Conservation (phyloP, 2,888 invertebrate species). For the Andricus curvator region DNA sequence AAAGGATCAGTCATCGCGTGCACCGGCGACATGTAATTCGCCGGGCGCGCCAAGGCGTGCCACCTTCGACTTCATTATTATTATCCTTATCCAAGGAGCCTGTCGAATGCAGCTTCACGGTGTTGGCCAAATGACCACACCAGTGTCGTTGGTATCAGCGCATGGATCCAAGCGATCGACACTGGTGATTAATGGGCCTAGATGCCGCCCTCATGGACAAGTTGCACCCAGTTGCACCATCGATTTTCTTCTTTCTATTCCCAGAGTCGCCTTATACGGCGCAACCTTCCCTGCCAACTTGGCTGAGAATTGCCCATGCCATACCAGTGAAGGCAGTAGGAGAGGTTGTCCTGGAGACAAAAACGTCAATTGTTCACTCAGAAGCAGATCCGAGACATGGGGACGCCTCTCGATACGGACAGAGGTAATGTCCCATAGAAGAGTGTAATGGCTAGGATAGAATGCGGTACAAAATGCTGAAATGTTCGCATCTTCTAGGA, state of each 20-base stretch:
- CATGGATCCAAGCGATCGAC: conserved; percentile 33
- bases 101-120: conserved; percentile 29
- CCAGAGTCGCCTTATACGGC: conserved; percentile 26
- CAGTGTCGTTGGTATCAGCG: neutral
- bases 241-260: conserved; percentile 26
- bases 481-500: neutral
- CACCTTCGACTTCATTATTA: conserved; percentile 37
- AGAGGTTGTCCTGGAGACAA: conserved; percentile 3
- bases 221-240: conserved; percentile 38
- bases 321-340: no score
- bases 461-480: conserved; percentile 10
- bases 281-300: conserved; percentile 25
- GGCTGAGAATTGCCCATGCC: conserved; percentile 8
- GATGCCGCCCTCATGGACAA: conserved; percentile 33
- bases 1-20: conserved; percentile 34
- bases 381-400: conserved; percentile 8
- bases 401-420: conserved; percentile 2
- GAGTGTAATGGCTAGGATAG: neutral
- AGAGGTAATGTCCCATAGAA: conserved; percentile 7
- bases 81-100: conserved; percentile 27
- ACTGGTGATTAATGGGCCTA: conserved; percentile 37
- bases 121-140: conserved; percentile 5
- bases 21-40: conserved; percentile 35
- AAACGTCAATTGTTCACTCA: conserved; percentile 41
- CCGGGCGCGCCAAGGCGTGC: conserved; percentile 32